A percentile compares a stretch with the other conserved stretches of the same genome.
Evolutionary conservation across 1,140 invertebrate species (phyloP).

Genomic region (Ericerus pela): DNA sequence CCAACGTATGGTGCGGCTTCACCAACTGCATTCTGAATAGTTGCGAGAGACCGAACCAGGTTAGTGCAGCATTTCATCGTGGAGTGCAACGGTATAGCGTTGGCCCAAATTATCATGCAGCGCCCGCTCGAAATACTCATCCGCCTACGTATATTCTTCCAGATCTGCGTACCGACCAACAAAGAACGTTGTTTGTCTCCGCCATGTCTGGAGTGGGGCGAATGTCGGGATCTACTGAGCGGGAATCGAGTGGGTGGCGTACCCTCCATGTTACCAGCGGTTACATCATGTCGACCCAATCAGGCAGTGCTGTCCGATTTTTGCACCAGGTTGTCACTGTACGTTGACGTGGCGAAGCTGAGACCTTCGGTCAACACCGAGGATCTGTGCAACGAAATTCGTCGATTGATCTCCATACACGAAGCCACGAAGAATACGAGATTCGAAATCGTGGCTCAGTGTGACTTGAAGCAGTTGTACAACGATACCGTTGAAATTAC

Average conservation of each 20-base stretch:
- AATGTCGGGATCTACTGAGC: conserved; percentile 58
- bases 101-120: background rate
- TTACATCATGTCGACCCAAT: conserved; percentile 64
- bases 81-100: background rate
- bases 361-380: conserved; percentile 54
- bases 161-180: conserved; percentile 60
- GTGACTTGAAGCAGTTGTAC: conserved; percentile 59
- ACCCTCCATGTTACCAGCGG: conserved; percentile 56
- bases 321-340: conserved; percentile 57
- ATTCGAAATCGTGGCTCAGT: conserved; percentile 48
- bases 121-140: background rate
- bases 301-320: conserved; percentile 46
- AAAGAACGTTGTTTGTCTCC: conserved; percentile 59
- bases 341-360: conserved; percentile 46
- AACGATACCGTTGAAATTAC: conserved; percentile 78
- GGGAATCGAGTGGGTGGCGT: conserved; percentile 49
- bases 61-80: conserved; percentile 17
- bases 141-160: conserved; percentile 18
- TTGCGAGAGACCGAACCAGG: conserved; percentile 39
- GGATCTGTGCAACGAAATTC: conserved; percentile 47
- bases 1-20: conserved; percentile 68
- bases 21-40: conserved; percentile 50
- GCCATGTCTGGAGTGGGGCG: conserved; percentile 60
- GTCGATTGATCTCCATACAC: conserved; percentile 46
- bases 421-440: conserved; percentile 36